Base-by-base conservation (phyloP, 2,888 invertebrate genomes). In the Endotricha flammealis region DNA sequence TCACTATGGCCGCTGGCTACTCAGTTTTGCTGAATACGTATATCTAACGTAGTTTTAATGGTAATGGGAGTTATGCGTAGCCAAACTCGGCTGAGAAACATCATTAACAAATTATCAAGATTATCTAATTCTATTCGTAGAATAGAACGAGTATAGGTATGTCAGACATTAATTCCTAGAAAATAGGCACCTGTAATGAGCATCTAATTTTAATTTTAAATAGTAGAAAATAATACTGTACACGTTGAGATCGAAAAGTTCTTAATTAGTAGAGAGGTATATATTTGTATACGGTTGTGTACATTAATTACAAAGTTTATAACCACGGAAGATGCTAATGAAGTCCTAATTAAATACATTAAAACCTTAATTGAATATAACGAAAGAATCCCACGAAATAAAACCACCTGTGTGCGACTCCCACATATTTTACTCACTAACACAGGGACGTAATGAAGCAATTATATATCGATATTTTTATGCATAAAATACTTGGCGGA, bases 401-500 rank as follows among this genome's bases (percentile, higher is more conserved):
- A 45, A 74, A 39, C 86, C 63, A 46, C 78, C 86, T 83, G 77
- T 86, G 68, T 68, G 61, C 51, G 54, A 79, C 82, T 85, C 83
- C 82, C 83, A 85, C 86, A 85, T 86, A 86, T 86, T 83, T 86
- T 82, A 86, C 74, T 78, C 81, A 80, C 79, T 76, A 83, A 82
- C 80, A 79, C 76, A 83, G 74, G 74, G 83, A 82, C 83, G 86
- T 86, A 86, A 86, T 86, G 86, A 86, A 86, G 86, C 86, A 86
- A 86, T 86, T 86, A 86, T 86, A 86, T 82, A 86, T 85, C 86
- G 85, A 85, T 86, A 86, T 85, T 85, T 86, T 85, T 85, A 81
- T 85, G 85, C 86, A 85, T 85, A 85, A 85, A 83, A 86, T 81
- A 76, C 81, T 81, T 76, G 74, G 81, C 69, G 79, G 78, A 76